Evolutionary conservation across 2,888 invertebrate genomes (phyloP), one percentile per base, ranked within the genome.

Genomic region (Polietes domitor): DNA sequence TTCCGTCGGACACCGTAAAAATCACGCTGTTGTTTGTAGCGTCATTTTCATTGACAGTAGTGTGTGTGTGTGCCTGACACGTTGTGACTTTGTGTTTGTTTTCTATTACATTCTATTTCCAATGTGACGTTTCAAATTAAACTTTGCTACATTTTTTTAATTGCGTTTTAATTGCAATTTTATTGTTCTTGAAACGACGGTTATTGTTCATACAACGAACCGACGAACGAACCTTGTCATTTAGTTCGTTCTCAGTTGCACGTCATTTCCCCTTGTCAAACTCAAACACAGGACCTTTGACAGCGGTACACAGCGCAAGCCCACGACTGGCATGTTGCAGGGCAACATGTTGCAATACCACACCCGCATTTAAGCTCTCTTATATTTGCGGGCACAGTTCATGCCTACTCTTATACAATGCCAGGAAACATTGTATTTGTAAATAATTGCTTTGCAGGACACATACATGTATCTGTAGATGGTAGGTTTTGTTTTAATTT

Each of bases 331-430:
- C 41, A 24, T 55, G 72, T 73, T 55, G 24, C n/a, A 37, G 21
- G 12, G 1, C 7, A 24, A 73, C 41, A 72, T 55, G 55, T 55
- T 37, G 2, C 21, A 55, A 55, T 19, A 73, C 72, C 72, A 73
- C 72, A 73, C 72, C 72, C 72, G 72, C 72, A 41, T 55, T 58
- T 19, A 0, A 5, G 37, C 9, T 55, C 72, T 73, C 72, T 73
- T 73, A 55, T 73, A 73, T 12, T 15, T 43, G 32, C n/a, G n/a
- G n/a, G 17, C n/a, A 32, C 32, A 32, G 32, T 32, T 32, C 9
- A 32, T 9, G 32, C 32, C 4, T 6, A 6, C 32, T 32, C 32
- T 32, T 32, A 32, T 32, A 32, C 32, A 32, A 32, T n/a, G n/a
- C n/a, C n/a, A n/a, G n/a, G n/a, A n/a, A n/a, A n/a, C n/a, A n/a